A percentile compares a stretch with the other conserved stretches of the same genome.
Conservation (phyloP, 1,140 invertebrate species). For the Drosophila nannoptera region DNA sequence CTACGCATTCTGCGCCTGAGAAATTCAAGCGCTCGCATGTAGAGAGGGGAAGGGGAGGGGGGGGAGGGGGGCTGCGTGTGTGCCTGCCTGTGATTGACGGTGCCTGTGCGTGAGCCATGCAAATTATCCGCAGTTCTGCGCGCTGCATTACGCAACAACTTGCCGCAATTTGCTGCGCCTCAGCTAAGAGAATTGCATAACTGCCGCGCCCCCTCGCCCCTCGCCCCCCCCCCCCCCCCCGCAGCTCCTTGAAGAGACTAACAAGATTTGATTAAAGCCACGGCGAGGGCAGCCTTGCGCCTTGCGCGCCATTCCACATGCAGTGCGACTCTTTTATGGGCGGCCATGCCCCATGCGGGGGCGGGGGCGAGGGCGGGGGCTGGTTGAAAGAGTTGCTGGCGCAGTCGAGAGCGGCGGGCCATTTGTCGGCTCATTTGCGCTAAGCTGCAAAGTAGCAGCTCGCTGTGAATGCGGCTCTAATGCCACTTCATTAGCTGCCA, state of each 20-base stretch:
- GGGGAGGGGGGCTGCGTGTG: neutral
- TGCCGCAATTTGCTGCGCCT: conserved; percentile 17
- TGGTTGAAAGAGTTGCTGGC: conserved; percentile 26
- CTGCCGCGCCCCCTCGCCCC: neutral
- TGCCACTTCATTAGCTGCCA: conserved; percentile 54
- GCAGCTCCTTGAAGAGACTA: conserved; percentile 12
- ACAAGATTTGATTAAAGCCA: conserved; percentile 40
- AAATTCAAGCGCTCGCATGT: too few relatives aligned
- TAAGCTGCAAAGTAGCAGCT: conserved; percentile 32
- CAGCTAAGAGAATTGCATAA: conserved; percentile 26
- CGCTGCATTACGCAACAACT: conserved; percentile 31
- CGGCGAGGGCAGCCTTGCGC: conserved; percentile 11
- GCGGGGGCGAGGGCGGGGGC: too few relatives aligned
- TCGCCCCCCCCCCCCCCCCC: neutral
- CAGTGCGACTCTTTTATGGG: conserved; percentile 25
- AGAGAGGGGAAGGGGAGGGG: too few relatives aligned
- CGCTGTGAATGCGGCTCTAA: conserved; percentile 30
- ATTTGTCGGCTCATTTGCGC: conserved; percentile 51
- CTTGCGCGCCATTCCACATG: conserved; percentile 23
- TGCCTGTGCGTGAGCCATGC: conserved; percentile 17
- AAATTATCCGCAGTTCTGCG: conserved; percentile 20
- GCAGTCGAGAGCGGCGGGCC: conserved; percentile 20
- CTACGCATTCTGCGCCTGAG: neutral
- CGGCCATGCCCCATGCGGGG: conserved; percentile 4
- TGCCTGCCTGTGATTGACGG: conserved; percentile 8